These are phyloP conservation scores for Bos taurus DNA, from an alignment of 2,113 vertebrate genomes.

Conservation along the genomic window DNA sequence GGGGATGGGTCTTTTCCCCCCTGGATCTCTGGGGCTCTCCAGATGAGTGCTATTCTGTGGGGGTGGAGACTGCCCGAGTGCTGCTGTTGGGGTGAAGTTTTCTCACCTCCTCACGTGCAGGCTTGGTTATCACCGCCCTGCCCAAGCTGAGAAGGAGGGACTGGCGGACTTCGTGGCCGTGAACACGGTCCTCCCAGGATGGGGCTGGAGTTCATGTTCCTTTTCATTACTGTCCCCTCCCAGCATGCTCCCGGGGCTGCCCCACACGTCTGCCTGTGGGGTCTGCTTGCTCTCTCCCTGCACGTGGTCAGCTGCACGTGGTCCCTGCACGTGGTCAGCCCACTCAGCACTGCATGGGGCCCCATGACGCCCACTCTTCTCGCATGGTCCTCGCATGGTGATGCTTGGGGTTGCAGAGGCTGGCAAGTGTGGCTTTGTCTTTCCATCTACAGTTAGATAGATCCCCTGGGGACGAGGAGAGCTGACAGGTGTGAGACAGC, in stretches of 20 bases:
- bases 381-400: constrained; percentile 32
- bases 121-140: neutral
- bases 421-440: constrained; percentile 66
- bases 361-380: neutral
- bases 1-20: neutral
- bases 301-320: neutral
- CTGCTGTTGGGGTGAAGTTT: neutral
- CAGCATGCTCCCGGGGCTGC: neutral
- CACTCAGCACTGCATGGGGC: neutral
- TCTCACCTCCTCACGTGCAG: rapidly evolving
- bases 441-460: constrained; percentile 69
- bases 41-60: neutral
- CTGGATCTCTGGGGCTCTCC: neutral
- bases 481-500: neutral
- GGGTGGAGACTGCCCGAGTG: rapidly evolving
- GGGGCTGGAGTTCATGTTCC: neutral
- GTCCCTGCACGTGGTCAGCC: neutral
- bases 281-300: neutral
- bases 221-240: neutral
- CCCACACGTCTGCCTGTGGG: neutral
- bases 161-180: neutral
- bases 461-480: neutral
- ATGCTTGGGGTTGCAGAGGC: constrained; percentile 77
- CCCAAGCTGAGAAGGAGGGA: neutral
- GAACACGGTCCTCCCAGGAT: neutral